Evolutionary conservation across 2,888 invertebrate genomes (phyloP).

Genomic region (Cataglyphis rosenhaueri): DNA sequence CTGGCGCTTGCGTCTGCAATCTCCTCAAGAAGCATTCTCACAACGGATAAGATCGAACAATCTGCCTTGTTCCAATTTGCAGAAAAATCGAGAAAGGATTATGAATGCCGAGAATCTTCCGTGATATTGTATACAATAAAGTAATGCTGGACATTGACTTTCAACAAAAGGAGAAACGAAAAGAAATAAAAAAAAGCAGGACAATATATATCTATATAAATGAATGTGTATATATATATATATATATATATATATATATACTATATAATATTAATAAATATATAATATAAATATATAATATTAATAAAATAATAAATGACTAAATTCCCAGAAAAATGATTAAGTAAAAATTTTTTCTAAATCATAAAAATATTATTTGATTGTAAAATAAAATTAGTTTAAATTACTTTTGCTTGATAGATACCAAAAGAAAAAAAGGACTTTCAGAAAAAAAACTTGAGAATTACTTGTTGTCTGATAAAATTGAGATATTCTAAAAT

Average conservation of each 20-base stretch:
- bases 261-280: background rate
- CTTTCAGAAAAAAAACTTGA: constrained; percentile 53
- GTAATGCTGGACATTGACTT: background rate
- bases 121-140: background rate
- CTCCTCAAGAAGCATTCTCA: background rate
- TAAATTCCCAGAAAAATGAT: background rate
- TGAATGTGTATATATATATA: background rate
- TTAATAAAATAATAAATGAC: constrained; percentile 15
- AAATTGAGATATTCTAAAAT: no score
- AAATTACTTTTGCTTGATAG: background rate
- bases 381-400: background rate
- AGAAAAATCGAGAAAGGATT: background rate
- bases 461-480: constrained; percentile 21
- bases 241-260: no score
- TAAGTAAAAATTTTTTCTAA: background rate
- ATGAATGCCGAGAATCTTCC: background rate
- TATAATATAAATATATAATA: background rate
- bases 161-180: background rate
- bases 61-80: constrained; percentile 10
- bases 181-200: background rate
- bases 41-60: background rate
- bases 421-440: background rate
- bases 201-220: background rate
- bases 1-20: background rate
- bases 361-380: background rate